Base-by-base conservation (phyloP, 2,888 invertebrate species). In the Steinernema hermaphroditum region DNA sequence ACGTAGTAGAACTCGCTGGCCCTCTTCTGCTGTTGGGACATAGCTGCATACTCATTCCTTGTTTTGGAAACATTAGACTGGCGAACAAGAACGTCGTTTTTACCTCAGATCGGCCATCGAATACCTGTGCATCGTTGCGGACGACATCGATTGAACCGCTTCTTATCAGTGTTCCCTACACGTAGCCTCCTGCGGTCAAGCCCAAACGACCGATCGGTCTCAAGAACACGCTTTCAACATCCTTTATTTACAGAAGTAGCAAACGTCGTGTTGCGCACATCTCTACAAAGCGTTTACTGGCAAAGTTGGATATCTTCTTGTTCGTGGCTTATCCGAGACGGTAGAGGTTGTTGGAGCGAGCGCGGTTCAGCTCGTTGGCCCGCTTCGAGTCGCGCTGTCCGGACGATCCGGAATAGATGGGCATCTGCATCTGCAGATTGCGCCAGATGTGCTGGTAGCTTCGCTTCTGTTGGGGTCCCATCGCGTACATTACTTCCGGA, bases 361-460 rank as follows among this genome's bases (percentile, higher is more conserved):
- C 80, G 8, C 80, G 70, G 57, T 78, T 78, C 71, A 81, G 72
- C 71, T 80, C 81, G 19, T 75, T 41, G 19, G 69, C 77, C 27
- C 81, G 72, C 74, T 81, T 81, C 44, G 34, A 69, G 68, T 44
- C 44, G 68, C 71, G 70, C 50, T 46, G 69, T 16, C 41, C 29
- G 24, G 75, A 43, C 43, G 62, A 27, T n/a, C 54, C 54, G 24
- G 62, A 22, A 32, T 69, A 34, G 24, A 71, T 72, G 16, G 74
- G 74, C 69, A 79, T 75, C 74, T 79, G 75, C 68, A 78, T 76
- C 49, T 78, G 76, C 34, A 81, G 76, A 62, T 78, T 80, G 54
- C 82, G 76, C 80, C 80, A 82, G 72, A 81, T 80, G 74, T 80
- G 77, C 70, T 81, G 80, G 62, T 77, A 75, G 75, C 74, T 78